These are phyloP conservation scores for Alosa alosa DNA, from an alignment of 2,113 vertebrate species.

Conservation along the genomic window DNA sequence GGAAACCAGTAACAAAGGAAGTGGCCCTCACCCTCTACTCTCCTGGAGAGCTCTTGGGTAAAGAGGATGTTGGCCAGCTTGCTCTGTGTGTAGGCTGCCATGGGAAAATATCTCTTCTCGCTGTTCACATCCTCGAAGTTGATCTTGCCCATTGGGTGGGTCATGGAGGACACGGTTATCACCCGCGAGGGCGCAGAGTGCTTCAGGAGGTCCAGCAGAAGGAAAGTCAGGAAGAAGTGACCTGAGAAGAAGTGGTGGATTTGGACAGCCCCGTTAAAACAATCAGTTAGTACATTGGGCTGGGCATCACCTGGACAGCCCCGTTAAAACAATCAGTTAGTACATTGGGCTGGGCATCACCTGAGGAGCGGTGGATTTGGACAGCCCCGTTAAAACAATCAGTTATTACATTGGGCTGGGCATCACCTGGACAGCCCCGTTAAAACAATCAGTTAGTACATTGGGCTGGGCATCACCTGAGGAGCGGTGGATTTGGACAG, in stretches of 20 bases:
- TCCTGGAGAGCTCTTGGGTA: conserved; percentile 67
- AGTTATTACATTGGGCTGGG: too few species aligned
- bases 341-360: too few species aligned
- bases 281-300: too few species aligned
- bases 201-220: conserved; percentile 71
- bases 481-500: too few species aligned
- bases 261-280: not conserved
- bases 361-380: conserved; percentile 55
- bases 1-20: conserved; percentile 27
- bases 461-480: too few species aligned
- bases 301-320: not conserved
- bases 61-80: conserved; percentile 74
- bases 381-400: too few species aligned
- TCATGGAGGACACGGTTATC: conserved; percentile 64
- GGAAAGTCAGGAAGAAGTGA: conserved; percentile 73
- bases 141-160: conserved; percentile 67
- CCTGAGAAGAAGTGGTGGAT: conserved; percentile 57
- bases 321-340: not conserved
- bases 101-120: conserved; percentile 60
- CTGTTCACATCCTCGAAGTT: conserved; percentile 66
- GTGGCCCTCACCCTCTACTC: conserved; percentile 57
- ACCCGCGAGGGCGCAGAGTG: conserved; percentile 70
- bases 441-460: too few species aligned
- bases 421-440: too few species aligned
- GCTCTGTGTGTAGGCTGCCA: conserved; percentile 68